Evolutionary conservation across 1,140 invertebrate genomes (phyloP), one percentile per base, ranked within the genome.

Genomic region (Archegozetes longisetosus): DNA sequence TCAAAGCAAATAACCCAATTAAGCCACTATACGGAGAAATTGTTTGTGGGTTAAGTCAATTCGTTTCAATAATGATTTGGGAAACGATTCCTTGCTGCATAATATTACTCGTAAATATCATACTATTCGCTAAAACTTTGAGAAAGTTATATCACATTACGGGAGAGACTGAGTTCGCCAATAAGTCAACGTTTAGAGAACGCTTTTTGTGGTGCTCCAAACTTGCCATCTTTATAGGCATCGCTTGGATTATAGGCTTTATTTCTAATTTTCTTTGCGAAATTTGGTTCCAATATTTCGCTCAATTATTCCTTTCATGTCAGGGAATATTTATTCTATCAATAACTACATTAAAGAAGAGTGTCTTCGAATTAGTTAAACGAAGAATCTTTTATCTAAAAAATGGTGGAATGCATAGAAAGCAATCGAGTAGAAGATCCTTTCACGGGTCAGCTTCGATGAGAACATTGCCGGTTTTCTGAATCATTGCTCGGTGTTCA

Each of bases 41-140:
- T n/a, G 55, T 70, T 20, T 79, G 77, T 64, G 82, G 80, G 77
- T 76, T 79, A 65, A 73, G 73, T 12, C 70, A 74, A 29, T 70
- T 73, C 14, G 68, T 70, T 60, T 75, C 75, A 0, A 68, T 80
- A 3, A 64, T 79, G 2, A 64, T 77, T 1, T 78, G 77, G 64
- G 80, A 80, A 62, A 73, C 74, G 1, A 67, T 72, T 1, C 79
- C 79, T 1, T 70, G 69, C 1, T 60, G 72, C 20, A 67, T 77
- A n/a, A 70, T 79, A 60, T 58, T 72, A 1, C 46, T 76, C 3
- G 62, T 66, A 20, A 80, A 79, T 57, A 61, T 76, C 13, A 58
- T 75, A n/a, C 70, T 80, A 40, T 80, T 79, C 66, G 65, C 70
- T 22, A 65, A 71, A 22, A 74, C 77, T 3, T 75, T 76, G 14